Base-by-base conservation (phyloP, 64 coral and sea anemone genomes). In the Trachythela sp. region DNA sequence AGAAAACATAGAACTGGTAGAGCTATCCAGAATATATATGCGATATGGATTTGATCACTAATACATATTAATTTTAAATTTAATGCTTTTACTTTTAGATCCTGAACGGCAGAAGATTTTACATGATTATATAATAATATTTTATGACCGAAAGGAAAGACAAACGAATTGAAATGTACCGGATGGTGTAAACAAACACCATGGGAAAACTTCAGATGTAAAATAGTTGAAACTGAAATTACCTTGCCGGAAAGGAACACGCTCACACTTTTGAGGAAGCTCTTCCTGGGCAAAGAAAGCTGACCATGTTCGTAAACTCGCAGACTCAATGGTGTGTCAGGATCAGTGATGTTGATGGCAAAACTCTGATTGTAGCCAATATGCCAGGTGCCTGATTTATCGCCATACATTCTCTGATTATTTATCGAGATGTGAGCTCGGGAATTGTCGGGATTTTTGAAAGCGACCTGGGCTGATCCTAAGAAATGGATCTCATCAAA, bases 281-380 rank as follows among this genome's bases (percentile, higher is more conserved):
- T 93, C 39, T 93, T 80, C 59, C 85, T 91, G 14, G 95, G 95
- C 58, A 98, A 36, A 43, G 37, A 35, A 24, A 98, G 89, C 9
- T 88, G 85, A 17, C 95, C 95, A 29, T 98, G 83, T 84, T 98
- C 93, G 67, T 98, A 98, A 67, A 98, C 95, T 13, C 91, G 95
- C 48, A 98, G 84, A 13, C 89, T 90, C 48, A 98, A 94, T 13
- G 95, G 95, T 39, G 94, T 98, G 89, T 98, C 95, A 31, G 95
- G 95, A 77, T 98, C 95, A 13, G 95, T 98, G 51, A 98, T 60
- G 13, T 40, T 84, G n/a, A 94, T 90, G 13, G 90, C 84, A 70
- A 98, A 94, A 30, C 38, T 86, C 58, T 98, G 95, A 83, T 94
- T 84, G 80, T 98, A 98, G 31, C 95, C 95, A 60, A 98, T 91